Evolutionary conservation across 2,797 vertebrate species (phyloP), one percentile per base, ranked within the genome.

Genomic region (Brotula barbata): DNA sequence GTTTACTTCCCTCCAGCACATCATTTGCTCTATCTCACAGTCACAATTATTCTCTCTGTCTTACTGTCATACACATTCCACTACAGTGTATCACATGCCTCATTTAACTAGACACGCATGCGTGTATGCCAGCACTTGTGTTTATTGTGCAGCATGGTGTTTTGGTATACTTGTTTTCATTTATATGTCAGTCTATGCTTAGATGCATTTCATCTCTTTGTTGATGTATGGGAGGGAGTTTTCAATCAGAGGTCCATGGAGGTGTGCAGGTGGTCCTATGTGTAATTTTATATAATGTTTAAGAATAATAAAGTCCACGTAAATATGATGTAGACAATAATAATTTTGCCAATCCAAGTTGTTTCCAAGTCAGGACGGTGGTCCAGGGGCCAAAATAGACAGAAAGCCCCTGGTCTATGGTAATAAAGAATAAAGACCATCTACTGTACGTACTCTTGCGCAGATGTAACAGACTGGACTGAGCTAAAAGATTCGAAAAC

Each of bases 1-100:
- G 86, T 88, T 88, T 89, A 88, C 84, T 87, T 88, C 85, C 85
- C 84, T 78, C 71, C 82, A 83, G 75, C 85, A 83, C 86, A 88
- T 85, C 76, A 82, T 85, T 87, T 87, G 78, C 81, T 85, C 81
- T 71, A 69, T 84, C 83, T 85, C 44, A 41, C 83, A 81, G 75
- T 84, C 80, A 84, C 84, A 83, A 85, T 87, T 81, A 85, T 88
- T 86, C 84, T 85, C 81, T 84, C 73, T 83, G 82, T 88, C 85
- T 83, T 85, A 77, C 78, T 78, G 82, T 87, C 85, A 84, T 66
- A 80, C 80, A 86, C 77, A 77, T 83, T 81, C 70, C 73, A 69
- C 82, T 74, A 72, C 71, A 78, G 71, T 81, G 82, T 71, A 83
- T 89, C 85, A 84, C 84, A 87, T 71, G 84, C 75, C 81, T 85